phyloP scores from a whole-genome alignment of 2,888 invertebrate genomes.

The Steinernema scapterisci region DNA sequence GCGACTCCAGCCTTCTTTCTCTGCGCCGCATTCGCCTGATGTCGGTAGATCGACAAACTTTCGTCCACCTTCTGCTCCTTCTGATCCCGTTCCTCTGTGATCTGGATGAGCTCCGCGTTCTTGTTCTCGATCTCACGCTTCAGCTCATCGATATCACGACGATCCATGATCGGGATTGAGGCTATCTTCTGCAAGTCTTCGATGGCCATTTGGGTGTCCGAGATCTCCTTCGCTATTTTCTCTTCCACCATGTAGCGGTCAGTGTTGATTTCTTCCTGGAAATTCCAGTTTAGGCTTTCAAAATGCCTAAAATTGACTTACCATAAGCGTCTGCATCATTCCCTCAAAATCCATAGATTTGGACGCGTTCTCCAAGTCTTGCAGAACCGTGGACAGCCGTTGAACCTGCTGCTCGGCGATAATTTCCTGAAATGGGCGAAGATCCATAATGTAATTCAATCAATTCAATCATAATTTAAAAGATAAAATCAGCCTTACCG shows the following conservation, averaged over 20 bases:
- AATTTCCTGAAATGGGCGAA: slow-evolving; percentile 41
- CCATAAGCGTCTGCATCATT: neutral
- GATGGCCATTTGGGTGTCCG: slow-evolving; percentile 44
- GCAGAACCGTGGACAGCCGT: slow-evolving; percentile 11
- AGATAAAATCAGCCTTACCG: slow-evolving; percentile 61
- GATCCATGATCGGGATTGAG: slow-evolving; percentile 75
- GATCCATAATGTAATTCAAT: no score
- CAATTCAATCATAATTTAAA: neutral
- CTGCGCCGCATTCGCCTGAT: slow-evolving; percentile 76
- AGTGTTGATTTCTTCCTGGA: slow-evolving; percentile 77
- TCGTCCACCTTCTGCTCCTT: slow-evolving; percentile 75
- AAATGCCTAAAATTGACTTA: no score
- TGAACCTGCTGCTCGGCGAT: slow-evolving; percentile 42
- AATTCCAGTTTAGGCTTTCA: no score
- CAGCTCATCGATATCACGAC: slow-evolving; percentile 75
- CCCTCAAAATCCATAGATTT: slow-evolving; percentile 17
- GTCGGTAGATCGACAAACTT: slow-evolving; percentile 81
- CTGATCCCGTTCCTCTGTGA: slow-evolving; percentile 78
- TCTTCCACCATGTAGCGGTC: slow-evolving; percentile 80
- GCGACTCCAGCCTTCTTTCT: slow-evolving; percentile 81
- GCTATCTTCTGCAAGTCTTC: slow-evolving; percentile 70
- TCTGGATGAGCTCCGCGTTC: slow-evolving; percentile 75
- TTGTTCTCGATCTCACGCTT: slow-evolving; percentile 73
- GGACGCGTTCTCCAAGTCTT: slow-evolving; percentile 10
- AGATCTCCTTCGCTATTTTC: slow-evolving; percentile 79